These are phyloP conservation scores for Octopus sinensis DNA, from an alignment of 1,140 invertebrate species.

Conservation along the genomic window DNA sequence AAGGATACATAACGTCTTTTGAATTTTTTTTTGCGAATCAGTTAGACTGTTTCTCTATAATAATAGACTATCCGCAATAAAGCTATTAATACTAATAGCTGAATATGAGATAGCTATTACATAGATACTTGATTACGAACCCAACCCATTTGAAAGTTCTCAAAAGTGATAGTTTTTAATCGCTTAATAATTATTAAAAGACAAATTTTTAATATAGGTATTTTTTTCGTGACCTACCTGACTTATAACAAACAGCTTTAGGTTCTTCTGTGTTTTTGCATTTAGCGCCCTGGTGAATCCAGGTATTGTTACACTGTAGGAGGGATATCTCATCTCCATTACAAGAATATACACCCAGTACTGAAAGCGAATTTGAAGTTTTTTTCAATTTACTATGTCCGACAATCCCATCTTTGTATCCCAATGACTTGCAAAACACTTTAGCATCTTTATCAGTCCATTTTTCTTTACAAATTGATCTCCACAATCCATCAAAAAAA, in stretches of 20 bases:
- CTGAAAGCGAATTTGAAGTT: not conserved
- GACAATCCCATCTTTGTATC: slow-evolving; percentile 30
- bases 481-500: slow-evolving; percentile 38
- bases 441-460: slow-evolving; percentile 30
- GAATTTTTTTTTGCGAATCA: no score
- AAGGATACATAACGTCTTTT: no score
- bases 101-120: no score
- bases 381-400: not conserved
- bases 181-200: no score
- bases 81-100: no score
- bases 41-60: no score
- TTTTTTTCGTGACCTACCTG: slow-evolving; percentile 20
- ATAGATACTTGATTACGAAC: no score
- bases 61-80: no score
- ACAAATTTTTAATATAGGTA: no score
- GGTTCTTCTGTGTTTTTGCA: slow-evolving; percentile 31
- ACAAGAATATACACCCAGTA: not conserved
- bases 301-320: slow-evolving; percentile 19
- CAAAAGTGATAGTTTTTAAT: no score
- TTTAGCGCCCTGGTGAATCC: slow-evolving; percentile 26
- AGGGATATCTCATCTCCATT: not conserved
- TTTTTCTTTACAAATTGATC: slow-evolving; percentile 33
- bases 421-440: slow-evolving; percentile 37
- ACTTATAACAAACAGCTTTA: slow-evolving; percentile 36
- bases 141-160: no score